These are phyloP conservation scores for Alexandromys fortis DNA, from an alignment of 2,113 vertebrate genomes.

Conservation along the genomic window DNA sequence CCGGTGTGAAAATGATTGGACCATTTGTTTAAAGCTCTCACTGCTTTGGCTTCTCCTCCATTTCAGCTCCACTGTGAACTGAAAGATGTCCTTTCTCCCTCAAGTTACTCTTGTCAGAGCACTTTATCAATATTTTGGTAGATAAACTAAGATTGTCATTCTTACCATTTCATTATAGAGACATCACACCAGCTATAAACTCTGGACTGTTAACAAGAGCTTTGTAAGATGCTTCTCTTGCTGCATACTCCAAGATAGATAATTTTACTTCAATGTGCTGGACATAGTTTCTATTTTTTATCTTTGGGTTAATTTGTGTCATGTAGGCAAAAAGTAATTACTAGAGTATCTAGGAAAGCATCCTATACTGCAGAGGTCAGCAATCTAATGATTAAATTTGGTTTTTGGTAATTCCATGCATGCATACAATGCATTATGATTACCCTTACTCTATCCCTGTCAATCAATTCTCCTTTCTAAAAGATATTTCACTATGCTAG, in stretches of 20 bases:
- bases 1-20: not conserved
- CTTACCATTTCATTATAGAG: not conserved
- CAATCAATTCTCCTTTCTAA: not conserved
- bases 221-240: not conserved
- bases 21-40: not conserved
- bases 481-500: no score
- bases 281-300: not conserved
- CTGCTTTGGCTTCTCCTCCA: not conserved
- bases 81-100: no score
- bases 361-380: not conserved
- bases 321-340: constrained; percentile 3
- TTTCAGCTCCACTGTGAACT: not conserved
- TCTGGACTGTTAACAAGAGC: not conserved
- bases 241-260: not conserved
- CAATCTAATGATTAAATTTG: not conserved
- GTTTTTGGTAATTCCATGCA: not conserved
- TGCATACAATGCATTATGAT: not conserved
- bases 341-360: not conserved
- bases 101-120: not conserved
- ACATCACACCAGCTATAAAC: not conserved
- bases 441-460: not conserved
- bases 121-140: no score
- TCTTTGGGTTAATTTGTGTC: not conserved
- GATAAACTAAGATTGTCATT: not conserved
- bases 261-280: not conserved